phyloP scores from a whole-genome alignment of 2,113 vertebrate genomes.

The Misgurnus mizolepis region DNA sequence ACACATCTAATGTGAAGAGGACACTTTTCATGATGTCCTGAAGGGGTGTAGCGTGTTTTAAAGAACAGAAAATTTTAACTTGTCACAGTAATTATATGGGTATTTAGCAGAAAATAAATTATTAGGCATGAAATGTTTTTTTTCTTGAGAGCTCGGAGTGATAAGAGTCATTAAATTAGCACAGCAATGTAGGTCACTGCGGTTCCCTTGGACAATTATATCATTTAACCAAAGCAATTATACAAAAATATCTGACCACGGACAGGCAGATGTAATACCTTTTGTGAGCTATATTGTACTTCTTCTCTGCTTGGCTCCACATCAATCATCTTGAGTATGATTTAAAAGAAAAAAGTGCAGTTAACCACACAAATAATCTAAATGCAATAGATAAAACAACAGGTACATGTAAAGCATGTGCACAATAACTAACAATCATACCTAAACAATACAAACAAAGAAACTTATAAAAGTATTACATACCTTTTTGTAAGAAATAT shows the following conservation, averaged over 20 bases:
- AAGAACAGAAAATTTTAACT: background rate
- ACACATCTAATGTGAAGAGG: too few species aligned
- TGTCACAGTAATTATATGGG: too few species aligned
- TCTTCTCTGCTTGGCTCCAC: slow-evolving; percentile 49
- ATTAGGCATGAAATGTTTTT: too few species aligned
- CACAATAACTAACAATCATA: background rate
- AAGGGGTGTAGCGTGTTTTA: too few species aligned
- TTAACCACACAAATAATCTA: background rate
- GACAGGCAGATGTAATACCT: slow-evolving; percentile 50
- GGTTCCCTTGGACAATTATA: too few species aligned
- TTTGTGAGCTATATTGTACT: slow-evolving; percentile 33
- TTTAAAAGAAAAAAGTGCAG: background rate
- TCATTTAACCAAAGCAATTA: too few species aligned
- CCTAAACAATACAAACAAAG: background rate
- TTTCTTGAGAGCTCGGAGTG: too few species aligned
- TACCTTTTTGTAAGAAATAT: slow-evolving; percentile 68
- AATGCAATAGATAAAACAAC: background rate
- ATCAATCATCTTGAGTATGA: slow-evolving; percentile 60
- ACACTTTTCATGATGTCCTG: too few species aligned
- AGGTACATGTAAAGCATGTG: background rate
- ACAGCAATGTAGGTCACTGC: too few species aligned
- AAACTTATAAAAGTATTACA: background rate
- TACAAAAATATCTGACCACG: too few species aligned
- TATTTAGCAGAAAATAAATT: too few species aligned
- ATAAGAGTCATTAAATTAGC: too few species aligned